These are phyloP conservation scores for Seriola rivoliana DNA, from an alignment of 2,113 vertebrate species.

Conservation along the genomic window DNA sequence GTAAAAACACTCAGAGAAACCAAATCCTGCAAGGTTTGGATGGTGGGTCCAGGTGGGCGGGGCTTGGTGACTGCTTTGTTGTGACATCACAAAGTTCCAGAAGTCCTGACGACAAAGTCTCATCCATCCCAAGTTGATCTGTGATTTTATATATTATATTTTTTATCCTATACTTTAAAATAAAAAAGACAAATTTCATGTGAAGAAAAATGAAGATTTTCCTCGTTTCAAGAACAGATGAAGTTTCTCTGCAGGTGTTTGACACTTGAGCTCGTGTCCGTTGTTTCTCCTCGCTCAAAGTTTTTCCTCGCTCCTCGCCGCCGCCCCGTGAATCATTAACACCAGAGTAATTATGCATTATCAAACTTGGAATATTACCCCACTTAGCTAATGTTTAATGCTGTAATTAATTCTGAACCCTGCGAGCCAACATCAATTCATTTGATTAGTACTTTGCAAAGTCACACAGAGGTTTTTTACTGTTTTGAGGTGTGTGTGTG, in stretches of 20 bases:
- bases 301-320: conserved; percentile 40
- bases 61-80: too few species aligned
- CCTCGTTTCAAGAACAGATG: background rate
- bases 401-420: conserved; percentile 83
- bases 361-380: conserved; percentile 83
- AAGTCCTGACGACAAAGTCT: too few species aligned
- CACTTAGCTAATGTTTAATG: conserved; percentile 85
- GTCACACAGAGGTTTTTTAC: conserved; percentile 78
- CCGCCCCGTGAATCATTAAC: conserved; percentile 80
- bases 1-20: too few species aligned
- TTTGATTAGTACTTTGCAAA: conserved; percentile 84
- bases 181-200: too few species aligned
- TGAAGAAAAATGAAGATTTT: background rate
- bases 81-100: too few species aligned
- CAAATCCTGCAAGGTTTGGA: too few species aligned
- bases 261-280: conserved; percentile 28
- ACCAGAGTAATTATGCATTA: conserved; percentile 78
- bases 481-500: conserved; percentile 60
- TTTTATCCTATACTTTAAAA: too few species aligned
- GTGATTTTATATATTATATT: too few species aligned
- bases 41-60: too few species aligned
- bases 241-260: conserved; percentile 8
- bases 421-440: conserved; percentile 85
- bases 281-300: conserved; percentile 30
- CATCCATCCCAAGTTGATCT: too few species aligned